Evolutionary conservation across 2,888 invertebrate species (phyloP), one percentile per base, ranked within the genome.

Genomic region (Leistus spinibarbis): DNA sequence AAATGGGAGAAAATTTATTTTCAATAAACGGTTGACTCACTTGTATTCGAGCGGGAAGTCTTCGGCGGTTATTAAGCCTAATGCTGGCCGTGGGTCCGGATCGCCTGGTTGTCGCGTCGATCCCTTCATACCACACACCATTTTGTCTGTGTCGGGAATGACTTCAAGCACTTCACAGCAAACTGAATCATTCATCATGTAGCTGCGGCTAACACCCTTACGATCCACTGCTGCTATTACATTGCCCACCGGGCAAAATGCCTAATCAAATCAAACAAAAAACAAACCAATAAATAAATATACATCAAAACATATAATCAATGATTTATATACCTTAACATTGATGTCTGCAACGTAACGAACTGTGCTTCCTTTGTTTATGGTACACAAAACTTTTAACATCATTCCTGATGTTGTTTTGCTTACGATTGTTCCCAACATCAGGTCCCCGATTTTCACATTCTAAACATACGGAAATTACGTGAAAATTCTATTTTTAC

Each of bases 131-230:
- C 95, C 94, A 85, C 94, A 91, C 81, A 93, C 92, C 88, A 96
- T 91, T 88, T 95, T 95, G 87, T 95, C 95, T 71, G 93, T 92
- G 85, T 95, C 95, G 64, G 93, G 92, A 84, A 93, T 93, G 78
- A 95, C 92, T 89, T 94, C 95, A 82, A 95, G 89, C 69, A 95
- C 93, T 88, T 95, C 95, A 86, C 95, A 95, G 89, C 95, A 93
- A 76, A 96, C 92, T 81, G 92, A 91, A 87, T 95, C 95, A 88
- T 93, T 93, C 86, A 91, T 90, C 86, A 92, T 90, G 89, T 93
- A 95, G 86, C 89, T 89, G 85, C 93, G 91, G 84, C 91, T 90
- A 78, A 92, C 89, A 85, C 91, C 92, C 82, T 90, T 90, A 88
- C 93, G 93, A 89, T 94, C 94, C 83, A 92, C 89, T 64, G 93